These are phyloP conservation scores for Hyperoplus lanceolatus DNA, from an alignment of 2,797 vertebrate genomes.

Conservation along the genomic window DNA sequence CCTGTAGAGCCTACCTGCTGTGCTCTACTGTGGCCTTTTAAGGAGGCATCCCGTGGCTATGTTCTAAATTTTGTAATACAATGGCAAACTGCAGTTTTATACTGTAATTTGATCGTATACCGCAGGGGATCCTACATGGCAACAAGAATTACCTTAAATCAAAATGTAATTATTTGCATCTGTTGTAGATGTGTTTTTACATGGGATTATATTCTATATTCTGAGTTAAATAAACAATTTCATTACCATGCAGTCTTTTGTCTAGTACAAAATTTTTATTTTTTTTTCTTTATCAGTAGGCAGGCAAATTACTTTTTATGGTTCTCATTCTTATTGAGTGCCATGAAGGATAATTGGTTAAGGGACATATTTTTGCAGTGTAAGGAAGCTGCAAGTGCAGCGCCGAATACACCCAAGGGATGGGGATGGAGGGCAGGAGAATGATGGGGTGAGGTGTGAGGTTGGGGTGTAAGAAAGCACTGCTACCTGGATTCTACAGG, in stretches of 20 bases:
- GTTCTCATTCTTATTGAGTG: background rate
- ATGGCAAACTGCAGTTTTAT: slow-evolving; percentile 26
- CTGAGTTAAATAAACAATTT: slow-evolving; percentile 9
- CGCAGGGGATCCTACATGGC: slow-evolving; percentile 18
- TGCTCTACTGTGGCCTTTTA: slow-evolving; percentile 32
- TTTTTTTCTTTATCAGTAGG: background rate
- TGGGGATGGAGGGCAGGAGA: slow-evolving; percentile 34
- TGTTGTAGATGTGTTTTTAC: slow-evolving; percentile 9
- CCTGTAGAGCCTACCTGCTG: slow-evolving; percentile 39
- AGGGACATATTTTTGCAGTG: slow-evolving; percentile 16
- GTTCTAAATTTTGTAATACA: slow-evolving; percentile 43
- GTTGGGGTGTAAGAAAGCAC: slow-evolving; percentile 33
- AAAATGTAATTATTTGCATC: slow-evolving; percentile 31
- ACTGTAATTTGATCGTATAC: slow-evolving; percentile 26
- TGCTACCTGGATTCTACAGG: slow-evolving; percentile 53
- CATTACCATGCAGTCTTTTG: slow-evolving; percentile 9
- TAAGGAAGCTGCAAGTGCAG: slow-evolving; percentile 33
- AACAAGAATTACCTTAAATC: slow-evolving; percentile 32
- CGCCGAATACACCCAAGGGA: slow-evolving; percentile 25
- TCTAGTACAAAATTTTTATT: background rate
- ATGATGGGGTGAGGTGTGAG: slow-evolving; percentile 33
- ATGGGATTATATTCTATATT: slow-evolving; percentile 1
- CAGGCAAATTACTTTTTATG: background rate
- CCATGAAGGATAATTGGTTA: slow-evolving; percentile 15
- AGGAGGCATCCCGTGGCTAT: slow-evolving; percentile 45